Conservation (phyloP, 2,888 invertebrate species). For the Leptopilina syphax region DNA sequence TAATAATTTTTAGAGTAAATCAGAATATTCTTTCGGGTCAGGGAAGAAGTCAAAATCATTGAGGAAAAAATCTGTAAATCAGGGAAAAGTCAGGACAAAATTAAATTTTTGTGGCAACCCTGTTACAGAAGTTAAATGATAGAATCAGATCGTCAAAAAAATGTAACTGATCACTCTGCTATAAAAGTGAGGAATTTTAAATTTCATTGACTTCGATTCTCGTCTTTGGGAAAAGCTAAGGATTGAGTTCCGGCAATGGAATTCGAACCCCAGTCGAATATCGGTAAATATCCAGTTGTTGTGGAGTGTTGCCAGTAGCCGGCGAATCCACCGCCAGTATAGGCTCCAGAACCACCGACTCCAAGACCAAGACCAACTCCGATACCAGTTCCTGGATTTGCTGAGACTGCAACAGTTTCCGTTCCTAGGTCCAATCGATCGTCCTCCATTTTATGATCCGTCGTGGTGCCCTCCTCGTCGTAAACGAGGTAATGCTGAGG, state of each 20-base stretch:
- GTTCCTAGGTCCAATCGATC: slow-evolving; percentile 54
- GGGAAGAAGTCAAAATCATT: too few relatives aligned
- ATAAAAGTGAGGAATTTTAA: too few relatives aligned
- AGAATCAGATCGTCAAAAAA: too few relatives aligned
- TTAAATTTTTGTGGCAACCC: too few relatives aligned
- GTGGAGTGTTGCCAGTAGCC: slow-evolving; percentile 74
- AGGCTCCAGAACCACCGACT: slow-evolving; percentile 55
- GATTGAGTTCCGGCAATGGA: slow-evolving; percentile 70
- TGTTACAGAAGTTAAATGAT: too few relatives aligned
- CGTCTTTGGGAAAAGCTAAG: slow-evolving; percentile 68
- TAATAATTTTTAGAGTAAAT: too few relatives aligned
- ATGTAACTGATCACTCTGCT: too few relatives aligned
- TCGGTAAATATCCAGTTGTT: slow-evolving; percentile 72
- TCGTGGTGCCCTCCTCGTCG: slow-evolving; percentile 72
- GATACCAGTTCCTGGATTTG: slow-evolving; percentile 44
- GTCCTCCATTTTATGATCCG: slow-evolving; percentile 69
- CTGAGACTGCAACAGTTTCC: slow-evolving; percentile 40
- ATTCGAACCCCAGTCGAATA: slow-evolving; percentile 74
- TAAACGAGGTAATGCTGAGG: slow-evolving; percentile 73
- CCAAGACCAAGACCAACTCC: slow-evolving; percentile 65
- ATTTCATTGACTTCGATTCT: slow-evolving; percentile 65
- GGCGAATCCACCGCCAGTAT: slow-evolving; percentile 67
- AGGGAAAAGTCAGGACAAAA: too few relatives aligned
- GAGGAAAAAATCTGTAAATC: too few relatives aligned
- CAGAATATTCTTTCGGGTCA: too few relatives aligned